phyloP scores from a whole-genome alignment of 2,113 vertebrate species.

The Helogale parvula region DNA sequence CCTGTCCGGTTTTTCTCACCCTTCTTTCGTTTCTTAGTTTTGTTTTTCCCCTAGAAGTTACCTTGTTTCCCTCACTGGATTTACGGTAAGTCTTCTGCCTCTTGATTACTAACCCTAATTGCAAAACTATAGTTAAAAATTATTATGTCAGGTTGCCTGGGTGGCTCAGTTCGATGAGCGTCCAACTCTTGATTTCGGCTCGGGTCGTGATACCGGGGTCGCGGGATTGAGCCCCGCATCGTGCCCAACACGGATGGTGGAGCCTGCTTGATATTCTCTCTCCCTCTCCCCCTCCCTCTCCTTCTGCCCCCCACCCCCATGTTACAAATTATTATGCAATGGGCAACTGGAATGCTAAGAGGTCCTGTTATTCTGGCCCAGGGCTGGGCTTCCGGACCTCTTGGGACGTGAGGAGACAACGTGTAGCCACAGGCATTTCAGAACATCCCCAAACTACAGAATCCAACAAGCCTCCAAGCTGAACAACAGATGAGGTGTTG shows the following conservation, averaged over 20 bases:
- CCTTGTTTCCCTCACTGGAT: conserved; percentile 40
- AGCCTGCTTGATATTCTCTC: no score
- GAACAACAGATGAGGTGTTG: not conserved
- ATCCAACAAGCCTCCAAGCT: not conserved
- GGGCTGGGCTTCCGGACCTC: not conserved
- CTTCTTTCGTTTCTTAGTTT: not conserved
- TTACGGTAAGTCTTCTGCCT: conserved; percentile 44
- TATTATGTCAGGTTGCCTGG: no score
- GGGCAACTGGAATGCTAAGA: not conserved
- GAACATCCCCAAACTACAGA: not conserved
- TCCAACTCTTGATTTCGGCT: no score
- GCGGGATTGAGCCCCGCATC: no score
- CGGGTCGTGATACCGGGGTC: no score
- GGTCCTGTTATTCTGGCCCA: accelerated
- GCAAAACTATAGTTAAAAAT: conserved; percentile 16
- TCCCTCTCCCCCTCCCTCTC: no score
- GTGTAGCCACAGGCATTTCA: not conserved
- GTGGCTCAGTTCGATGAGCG: no score
- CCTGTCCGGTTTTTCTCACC: not conserved
- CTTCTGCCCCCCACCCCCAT: no score
- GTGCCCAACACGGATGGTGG: no score
- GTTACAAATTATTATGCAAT: no score
- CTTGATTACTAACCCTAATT: conserved; percentile 15
- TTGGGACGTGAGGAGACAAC: no score
- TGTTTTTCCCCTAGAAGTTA: not conserved